Evolutionary conservation across 2,888 invertebrate genomes (phyloP), one percentile per base, ranked within the genome.

Genomic region (Uropetala carovei): DNA sequence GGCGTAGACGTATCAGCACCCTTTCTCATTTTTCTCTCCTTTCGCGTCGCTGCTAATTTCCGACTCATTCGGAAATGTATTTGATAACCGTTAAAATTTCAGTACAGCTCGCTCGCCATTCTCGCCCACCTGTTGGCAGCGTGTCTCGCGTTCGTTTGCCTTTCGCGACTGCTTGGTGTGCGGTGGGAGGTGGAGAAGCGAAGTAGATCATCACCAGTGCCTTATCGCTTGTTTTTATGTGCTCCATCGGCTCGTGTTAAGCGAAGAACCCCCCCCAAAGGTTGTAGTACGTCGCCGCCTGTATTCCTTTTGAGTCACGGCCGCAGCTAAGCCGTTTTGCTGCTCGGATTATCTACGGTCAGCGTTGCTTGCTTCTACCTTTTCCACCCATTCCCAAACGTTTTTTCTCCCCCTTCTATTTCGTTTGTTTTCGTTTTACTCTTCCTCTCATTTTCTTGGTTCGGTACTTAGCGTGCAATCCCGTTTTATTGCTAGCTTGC

Each of bases 51-150:
- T n/a, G n/a, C n/a, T n/a, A n/a, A n/a, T n/a, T n/a, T n/a, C n/a
- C n/a, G n/a, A n/a, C n/a, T n/a, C n/a, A n/a, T n/a, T n/a, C n/a
- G n/a, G n/a, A n/a, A n/a, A n/a, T 43, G 43, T 75, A 27, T 75
- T 27, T n/a, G n/a, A 75, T 75, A 75, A 75, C 75, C 22, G 75
- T 68, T 68, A n/a, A 22, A 22, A 75, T 75, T 75, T 75, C 75
- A 13, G 18, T 27, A 22, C 75, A 13, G 22, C 75, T 75, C 16
- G 64, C 64, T 64, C 14, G 64, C n/a, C 68, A 22, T n/a, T 68
- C 75, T 22, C 22, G 22, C 75, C 75, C 75, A 75, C 75, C 75
- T 75, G 75, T 75, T 75, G 75, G 75, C 75, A 27, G 27, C 22
- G 75, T 75, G 22, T 75, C 75, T 27, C 22, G 22, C 27, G 22